Base-by-base conservation (phyloP, 2,888 invertebrate genomes). In the Poecilobothrus nobilitatus region DNA sequence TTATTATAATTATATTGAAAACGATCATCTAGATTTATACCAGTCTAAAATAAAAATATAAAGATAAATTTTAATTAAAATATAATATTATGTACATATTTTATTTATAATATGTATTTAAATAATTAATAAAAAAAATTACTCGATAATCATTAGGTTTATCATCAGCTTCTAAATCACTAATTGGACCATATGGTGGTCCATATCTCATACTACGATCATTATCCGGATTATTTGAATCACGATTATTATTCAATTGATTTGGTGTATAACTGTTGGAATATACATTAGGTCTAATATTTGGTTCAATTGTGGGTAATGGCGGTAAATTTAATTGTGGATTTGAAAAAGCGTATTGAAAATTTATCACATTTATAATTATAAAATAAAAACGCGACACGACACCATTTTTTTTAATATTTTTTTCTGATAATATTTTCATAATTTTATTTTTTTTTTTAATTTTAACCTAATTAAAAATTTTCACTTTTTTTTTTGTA, bases 301-400 rank as follows among this genome's bases (percentile, higher is more conserved):
- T 72, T n/a, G 73, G 73, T 22, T 21, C 34, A 3, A 67, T 37
- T 34, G 74, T 71, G 72, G 83, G 77, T 63, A 86, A 75, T 0
- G 85, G 87, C 2, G 87, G 87, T 65, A 87, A 75, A 74, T 87
- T 86, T 66, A 87, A 76, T 74, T 88, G 87, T 4, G 82, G 78
- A 53, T 53, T 53, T n/a, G 18, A 8, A 53, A 53, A 18, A 53
- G 15, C 18, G 18, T 53, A 12, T 18, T 53, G 9, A 53, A 53
- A 18, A 18, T 2, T 53, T 18, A 53, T 2, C 18, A 53, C 6
- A 12, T 12, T 53, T 53, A 53, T 12, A 53, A n/a, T 53, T 37
- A 37, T 10, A 2, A 37, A 7, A 37, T 37, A 37, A 10, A 12
- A 27, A 27, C 10, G 37, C 37, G 37, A 37, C 37, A 37, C 37